Evolutionary conservation across 2,797 vertebrate genomes (phyloP).

Genomic region (Pangasius krempfi): DNA sequence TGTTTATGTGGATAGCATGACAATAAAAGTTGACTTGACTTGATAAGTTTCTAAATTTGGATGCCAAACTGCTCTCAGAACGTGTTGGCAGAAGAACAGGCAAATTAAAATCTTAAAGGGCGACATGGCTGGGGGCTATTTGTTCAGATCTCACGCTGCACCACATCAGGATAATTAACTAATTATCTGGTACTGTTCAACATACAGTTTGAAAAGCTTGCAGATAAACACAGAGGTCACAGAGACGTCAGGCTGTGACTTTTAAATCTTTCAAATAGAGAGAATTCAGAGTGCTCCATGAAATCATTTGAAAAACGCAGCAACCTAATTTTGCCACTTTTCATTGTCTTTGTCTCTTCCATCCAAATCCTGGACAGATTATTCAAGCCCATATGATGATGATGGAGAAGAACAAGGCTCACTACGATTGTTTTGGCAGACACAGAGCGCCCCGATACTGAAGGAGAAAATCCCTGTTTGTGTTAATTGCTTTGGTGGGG

Average conservation of each 20-base stretch:
- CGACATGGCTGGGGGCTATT: conserved; percentile 18
- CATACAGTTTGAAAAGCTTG: background rate
- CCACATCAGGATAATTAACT: conserved; percentile 34
- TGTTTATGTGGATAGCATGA: background rate
- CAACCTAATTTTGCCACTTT: background rate
- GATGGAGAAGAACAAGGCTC: conserved; percentile 22
- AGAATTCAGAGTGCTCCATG: background rate
- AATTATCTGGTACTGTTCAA: conserved; percentile 24
- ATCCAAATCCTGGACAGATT: background rate
- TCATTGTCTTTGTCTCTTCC: background rate
- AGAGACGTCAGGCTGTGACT: background rate
- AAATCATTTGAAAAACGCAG: background rate
- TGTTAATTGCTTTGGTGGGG: conserved; percentile 59
- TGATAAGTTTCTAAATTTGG: conserved; percentile 14
- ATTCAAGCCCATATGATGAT: conserved; percentile 23
- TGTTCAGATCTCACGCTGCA: conserved; percentile 36
- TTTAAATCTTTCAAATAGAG: background rate
- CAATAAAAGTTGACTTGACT: background rate
- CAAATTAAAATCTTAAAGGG: conserved; percentile 15
- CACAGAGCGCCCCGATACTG: conserved; percentile 17
- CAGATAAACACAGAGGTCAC: background rate
- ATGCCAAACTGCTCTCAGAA: conserved; percentile 18
- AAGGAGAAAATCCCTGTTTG: conserved; percentile 44
- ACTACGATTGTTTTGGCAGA: conserved; percentile 12
- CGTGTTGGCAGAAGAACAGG: conserved; percentile 37